phyloP scores from a whole-genome alignment of 1,140 invertebrate species.

The Scylla paramamosain region DNA sequence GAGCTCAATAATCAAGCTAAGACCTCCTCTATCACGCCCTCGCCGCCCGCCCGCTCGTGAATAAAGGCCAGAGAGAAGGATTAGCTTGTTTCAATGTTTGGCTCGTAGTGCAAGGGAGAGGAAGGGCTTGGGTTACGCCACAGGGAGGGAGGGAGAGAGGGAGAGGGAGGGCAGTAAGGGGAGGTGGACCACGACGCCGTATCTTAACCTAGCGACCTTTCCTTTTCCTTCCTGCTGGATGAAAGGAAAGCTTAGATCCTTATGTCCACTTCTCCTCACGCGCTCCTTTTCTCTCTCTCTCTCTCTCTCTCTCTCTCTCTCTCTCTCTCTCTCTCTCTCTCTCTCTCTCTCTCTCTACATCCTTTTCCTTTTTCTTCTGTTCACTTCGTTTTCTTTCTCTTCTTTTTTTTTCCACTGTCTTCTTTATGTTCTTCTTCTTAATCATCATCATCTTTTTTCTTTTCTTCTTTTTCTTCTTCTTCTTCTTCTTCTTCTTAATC shows the following conservation, averaged over 20 bases:
- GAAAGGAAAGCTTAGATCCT: slow-evolving; percentile 12
- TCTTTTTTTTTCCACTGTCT: not conserved
- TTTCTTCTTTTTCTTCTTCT: no score
- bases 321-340: not conserved
- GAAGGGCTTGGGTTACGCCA: not conserved
- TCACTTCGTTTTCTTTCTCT: not conserved
- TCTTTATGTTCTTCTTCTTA: no score
- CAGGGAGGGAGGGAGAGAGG: not conserved
- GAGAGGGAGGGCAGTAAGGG: not conserved
- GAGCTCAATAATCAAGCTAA: not conserved
- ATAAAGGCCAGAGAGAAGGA: not conserved
- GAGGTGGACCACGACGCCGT: not conserved
- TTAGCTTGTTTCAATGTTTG: not conserved
- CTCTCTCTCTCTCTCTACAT: not conserved
- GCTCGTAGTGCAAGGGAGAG: not conserved
- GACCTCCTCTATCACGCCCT: not conserved
- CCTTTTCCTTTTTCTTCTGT: not conserved
- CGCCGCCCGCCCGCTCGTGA: not conserved
- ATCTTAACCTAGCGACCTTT: not conserved
- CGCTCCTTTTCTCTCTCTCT: not conserved
- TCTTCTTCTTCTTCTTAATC: no score
- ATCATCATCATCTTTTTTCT: no score
- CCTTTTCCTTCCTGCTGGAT: not conserved
- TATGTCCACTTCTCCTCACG: slow-evolving; percentile 15
- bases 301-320: not conserved